Conservation (phyloP, 2,797 vertebrate genomes). For the Triplophysa yarkandensis region DNA sequence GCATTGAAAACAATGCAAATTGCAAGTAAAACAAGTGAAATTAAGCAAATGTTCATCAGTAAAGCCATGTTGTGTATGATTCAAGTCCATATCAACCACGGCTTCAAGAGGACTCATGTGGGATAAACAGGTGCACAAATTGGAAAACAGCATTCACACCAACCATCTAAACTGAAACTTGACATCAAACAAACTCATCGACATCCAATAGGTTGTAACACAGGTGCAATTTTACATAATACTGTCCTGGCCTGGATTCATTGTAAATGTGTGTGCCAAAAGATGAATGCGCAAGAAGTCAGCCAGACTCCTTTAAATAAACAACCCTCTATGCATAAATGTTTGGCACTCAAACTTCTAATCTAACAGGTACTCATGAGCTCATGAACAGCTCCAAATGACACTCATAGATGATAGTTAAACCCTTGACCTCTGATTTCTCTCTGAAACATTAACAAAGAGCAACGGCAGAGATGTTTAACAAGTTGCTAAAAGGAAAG, state of each 20-base stretch:
- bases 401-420: slow-evolving; percentile 3
- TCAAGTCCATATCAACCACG: neutral
- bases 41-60: neutral
- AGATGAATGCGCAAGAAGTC: neutral
- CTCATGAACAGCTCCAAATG: neutral
- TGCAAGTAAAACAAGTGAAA: neutral
- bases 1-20: neutral
- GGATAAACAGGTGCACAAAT: neutral
- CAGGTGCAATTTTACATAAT: neutral
- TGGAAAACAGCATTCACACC: neutral
- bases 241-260: neutral
- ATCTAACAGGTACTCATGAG: neutral
- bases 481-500: neutral
- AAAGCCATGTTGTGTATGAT: no score
- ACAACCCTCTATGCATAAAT: slow-evolving; percentile 1
- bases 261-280: neutral
- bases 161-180: neutral
- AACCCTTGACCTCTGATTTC: slow-evolving; percentile 13
- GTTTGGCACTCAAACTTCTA: neutral
- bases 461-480: neutral
- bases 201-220: no score
- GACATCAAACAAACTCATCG: neutral
- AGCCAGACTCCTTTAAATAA: neutral
- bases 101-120: neutral
- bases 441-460: slow-evolving; percentile 7